Evolutionary conservation across 2,888 invertebrate species (phyloP).

Genomic region (Heliconius ismenius): DNA sequence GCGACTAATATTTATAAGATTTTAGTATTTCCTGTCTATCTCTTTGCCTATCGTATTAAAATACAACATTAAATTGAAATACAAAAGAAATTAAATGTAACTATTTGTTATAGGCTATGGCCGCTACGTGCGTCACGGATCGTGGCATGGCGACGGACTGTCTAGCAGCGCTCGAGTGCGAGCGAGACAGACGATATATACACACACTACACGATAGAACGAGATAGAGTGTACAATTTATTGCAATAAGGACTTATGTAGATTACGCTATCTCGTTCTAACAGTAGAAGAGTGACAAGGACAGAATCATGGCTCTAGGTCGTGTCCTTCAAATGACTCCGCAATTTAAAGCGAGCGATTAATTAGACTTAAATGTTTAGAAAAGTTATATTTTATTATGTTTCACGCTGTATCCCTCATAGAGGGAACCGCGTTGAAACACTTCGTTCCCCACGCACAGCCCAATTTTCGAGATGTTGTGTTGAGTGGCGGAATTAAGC

Average conservation of each 20-base stretch:
- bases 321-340: conserved; percentile 44
- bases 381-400: not conserved
- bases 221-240: conserved; percentile 26
- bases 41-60: no score
- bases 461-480: no score
- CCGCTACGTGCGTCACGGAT: conserved; percentile 43
- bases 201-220: not conserved
- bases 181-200: conserved; percentile 39
- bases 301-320: conserved; percentile 38
- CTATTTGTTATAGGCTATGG: conserved; percentile 19
- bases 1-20: no score
- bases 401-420: not conserved
- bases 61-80: not conserved
- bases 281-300: not conserved
- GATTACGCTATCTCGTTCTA: conserved; percentile 23
- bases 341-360: conserved; percentile 42
- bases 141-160: conserved; percentile 52
- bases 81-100: conserved; percentile 5
- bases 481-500: no score
- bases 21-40: no score
- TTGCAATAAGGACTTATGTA: conserved; percentile 16
- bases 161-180: conserved; percentile 50
- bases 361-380: conserved; percentile 35
- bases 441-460: no score
- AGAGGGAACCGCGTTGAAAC: not conserved